Evolutionary conservation across 2,113 vertebrate genomes (phyloP), one percentile per base, ranked within the genome.

Genomic region (Apeltes quadracus): DNA sequence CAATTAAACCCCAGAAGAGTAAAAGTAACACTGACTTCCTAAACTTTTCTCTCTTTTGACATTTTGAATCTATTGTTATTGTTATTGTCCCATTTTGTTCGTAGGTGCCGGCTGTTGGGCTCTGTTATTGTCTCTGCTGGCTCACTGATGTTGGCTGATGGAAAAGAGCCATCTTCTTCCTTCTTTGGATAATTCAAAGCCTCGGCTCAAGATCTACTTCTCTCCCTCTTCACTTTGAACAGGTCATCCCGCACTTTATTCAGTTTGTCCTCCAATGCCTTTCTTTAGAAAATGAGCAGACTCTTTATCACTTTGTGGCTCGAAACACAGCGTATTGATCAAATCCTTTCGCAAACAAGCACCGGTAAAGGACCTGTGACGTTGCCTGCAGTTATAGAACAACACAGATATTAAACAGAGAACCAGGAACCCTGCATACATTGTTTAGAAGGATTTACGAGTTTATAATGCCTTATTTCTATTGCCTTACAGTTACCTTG

Each of bases 61-160:
- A 58, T 54, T 67, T 39, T 46, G 27, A 58, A 46, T 63, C 5
- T 6, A 59, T n/a, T 41, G 54, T 18, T 6, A 59, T n/a, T 41
- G 54, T 18, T 39, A 20, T 38, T 25, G 16, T 51, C 48, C 14
- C 14, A 14, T 61, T 66, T 13, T 32, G 34, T 62, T 56, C 36
- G 29, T 59, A 34, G 22, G 20, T 54, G 38, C 53, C 61, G 55
- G 53, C 34, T 61, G 46, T 23, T 22, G 16, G 27, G 38, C 46
- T 75, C 46, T 20, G 32, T 39, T 7, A 23, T 77, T 77, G 34
- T 63, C 58, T 20, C 22, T 23, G 48, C 46, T 58, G 53, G 12
- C 59, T 66, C 39, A 4, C 57, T 22, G 22, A 23, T 32, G 25
- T 50, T 81, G 50, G 67, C 58, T 23, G 66, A 73, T 59, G 55